A percentile compares a stretch with the other conserved stretches of the same genome.
Conservation (phyloP, 2,888 invertebrate genomes). For the Tenthredo mesomela region DNA sequence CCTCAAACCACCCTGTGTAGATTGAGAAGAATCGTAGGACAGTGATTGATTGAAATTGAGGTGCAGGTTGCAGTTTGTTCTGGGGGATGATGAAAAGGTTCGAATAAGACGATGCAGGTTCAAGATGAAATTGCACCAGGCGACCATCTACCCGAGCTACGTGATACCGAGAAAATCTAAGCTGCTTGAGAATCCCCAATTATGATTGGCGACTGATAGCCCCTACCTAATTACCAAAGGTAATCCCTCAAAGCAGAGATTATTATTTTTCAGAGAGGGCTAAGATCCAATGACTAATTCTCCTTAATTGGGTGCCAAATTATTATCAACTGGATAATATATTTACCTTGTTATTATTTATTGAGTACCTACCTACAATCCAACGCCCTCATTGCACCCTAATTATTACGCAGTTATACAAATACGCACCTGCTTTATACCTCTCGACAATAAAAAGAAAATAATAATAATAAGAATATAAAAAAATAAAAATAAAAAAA, state of each 20-base stretch:
- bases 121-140: background rate
- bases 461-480: no score
- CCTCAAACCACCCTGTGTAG: background rate
- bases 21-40: constrained; percentile 27
- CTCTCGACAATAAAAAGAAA: background rate
- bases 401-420: background rate
- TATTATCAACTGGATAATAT: constrained; percentile 25
- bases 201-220: constrained; percentile 52
- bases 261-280: constrained; percentile 44
- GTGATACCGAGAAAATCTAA: constrained; percentile 5
- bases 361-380: background rate
- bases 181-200: constrained; percentile 50
- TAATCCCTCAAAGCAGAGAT: constrained; percentile 52
- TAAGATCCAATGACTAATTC: constrained; percentile 50
- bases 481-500: background rate
- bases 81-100: constrained; percentile 33
- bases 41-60: constrained; percentile 39
- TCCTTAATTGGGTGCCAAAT: constrained; percentile 50
- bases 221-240: constrained; percentile 30
- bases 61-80: constrained; percentile 27
- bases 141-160: constrained; percentile 2
- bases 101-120: background rate
- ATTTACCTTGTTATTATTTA: constrained; percentile 35
- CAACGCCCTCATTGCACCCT: constrained; percentile 16
- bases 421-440: background rate